Evolutionary conservation across 2,888 invertebrate genomes (phyloP).

Genomic region (Anagyrus pseudococci): DNA sequence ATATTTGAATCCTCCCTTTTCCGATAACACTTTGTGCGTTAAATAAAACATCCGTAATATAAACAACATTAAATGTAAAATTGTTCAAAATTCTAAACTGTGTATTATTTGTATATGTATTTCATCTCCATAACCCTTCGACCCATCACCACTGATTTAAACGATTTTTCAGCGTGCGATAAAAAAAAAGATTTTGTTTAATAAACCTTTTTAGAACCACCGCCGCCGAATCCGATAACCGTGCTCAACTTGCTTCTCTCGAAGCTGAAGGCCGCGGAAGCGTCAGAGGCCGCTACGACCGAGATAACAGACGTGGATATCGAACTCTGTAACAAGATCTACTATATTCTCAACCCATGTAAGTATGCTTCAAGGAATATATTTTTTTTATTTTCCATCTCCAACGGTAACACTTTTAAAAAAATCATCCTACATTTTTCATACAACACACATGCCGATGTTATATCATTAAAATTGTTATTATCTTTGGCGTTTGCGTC

Average conservation of each 20-base stretch:
- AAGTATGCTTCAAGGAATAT: not conserved
- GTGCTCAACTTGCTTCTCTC: constrained; percentile 37
- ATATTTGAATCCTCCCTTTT: too few relatives aligned
- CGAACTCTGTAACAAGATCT: constrained; percentile 38
- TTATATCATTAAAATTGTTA: not conserved
- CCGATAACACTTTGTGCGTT: too few relatives aligned
- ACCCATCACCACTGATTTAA: too few relatives aligned
- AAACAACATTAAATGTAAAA: too few relatives aligned
- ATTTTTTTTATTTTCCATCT: not conserved
- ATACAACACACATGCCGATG: too few relatives aligned
- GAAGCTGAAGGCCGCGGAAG: constrained; percentile 37
- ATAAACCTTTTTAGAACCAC: constrained; percentile 27
- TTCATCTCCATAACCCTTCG: too few relatives aligned
- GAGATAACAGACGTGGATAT: constrained; percentile 36
- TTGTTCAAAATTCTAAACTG: too few relatives aligned
- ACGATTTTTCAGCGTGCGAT: not conserved
- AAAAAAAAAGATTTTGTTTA: too few relatives aligned
- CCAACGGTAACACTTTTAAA: not conserved
- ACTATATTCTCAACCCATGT: constrained; percentile 37
- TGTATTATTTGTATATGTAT: too few relatives aligned
- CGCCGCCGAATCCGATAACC: constrained; percentile 38
- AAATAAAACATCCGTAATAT: too few relatives aligned
- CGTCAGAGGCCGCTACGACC: constrained; percentile 22
- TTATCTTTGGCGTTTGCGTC: constrained; percentile 12
- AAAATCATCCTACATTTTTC: not conserved